Base-by-base conservation (phyloP, 2,797 vertebrate species). In the Uromys caudimaculatus region DNA sequence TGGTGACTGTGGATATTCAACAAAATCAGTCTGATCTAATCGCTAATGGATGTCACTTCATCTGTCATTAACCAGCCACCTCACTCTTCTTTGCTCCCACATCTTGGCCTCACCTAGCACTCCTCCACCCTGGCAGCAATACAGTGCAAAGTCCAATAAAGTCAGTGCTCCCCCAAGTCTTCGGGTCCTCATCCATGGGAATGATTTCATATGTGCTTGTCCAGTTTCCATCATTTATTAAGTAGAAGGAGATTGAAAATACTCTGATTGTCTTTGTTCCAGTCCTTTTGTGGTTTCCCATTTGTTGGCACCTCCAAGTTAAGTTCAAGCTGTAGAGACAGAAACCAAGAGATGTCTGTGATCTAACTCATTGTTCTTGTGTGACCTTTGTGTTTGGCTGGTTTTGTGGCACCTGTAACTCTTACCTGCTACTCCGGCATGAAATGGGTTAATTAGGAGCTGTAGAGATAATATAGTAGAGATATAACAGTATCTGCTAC, bases 191-290 rank as follows among this genome's bases (percentile, higher is more conserved):
- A 85, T 56, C 71, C 79, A 11, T 93, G 41, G 38, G 58, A 91
- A 54, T 23, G 13, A 21, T 50, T 78, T n/a, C 17, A 4, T 82
- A 4, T 64, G 0, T 62, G 27, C 27, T 56, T 90, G 5, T 79
- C 78, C 27, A 10, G 23, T 78, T 79, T 12, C 19, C 38, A 35
- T n/a, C 88, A 23, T 58, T 89, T 93, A 60, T 47, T 83, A 86
- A 82, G 23, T 27, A 95, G 47, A 94, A 23, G 24, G 19, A 35
- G 69, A 52, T 35, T 87, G 76, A 92, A 89, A 93, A 88, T 93
- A 54, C 56, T 41, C 58, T 86, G 32, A 6, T 64, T n/a, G 24
- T 62, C 64, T 50, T 38, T 14, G 47, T 85, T 81, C 19, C 27
- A 1, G 21, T 44, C 82, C 41, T 64, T 0, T 71, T 50, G 38